Conservation (phyloP, 1,140 invertebrate species). For the Rhysida immarginata region DNA sequence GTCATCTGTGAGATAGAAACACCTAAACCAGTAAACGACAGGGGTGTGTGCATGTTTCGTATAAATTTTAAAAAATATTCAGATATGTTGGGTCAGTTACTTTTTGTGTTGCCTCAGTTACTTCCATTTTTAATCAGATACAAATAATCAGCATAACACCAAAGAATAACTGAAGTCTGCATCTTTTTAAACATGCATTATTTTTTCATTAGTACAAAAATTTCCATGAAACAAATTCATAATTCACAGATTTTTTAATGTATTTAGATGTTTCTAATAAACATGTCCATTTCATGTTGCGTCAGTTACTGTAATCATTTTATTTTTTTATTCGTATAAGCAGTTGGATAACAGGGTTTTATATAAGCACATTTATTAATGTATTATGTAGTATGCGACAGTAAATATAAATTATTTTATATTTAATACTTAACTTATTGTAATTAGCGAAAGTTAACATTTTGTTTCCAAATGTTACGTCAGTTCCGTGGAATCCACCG, state of each 20-base stretch:
- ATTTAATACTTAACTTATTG: slow-evolving; percentile 1
- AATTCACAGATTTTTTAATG: neutral
- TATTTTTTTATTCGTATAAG: neutral
- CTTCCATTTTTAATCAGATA: neutral
- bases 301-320: neutral
- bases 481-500: slow-evolving; percentile 55
- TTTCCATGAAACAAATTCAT: neutral
- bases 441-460: neutral
- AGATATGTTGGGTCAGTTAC: neutral
- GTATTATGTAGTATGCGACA: slow-evolving; percentile 7
- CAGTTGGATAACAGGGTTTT: neutral
- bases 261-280: neutral
- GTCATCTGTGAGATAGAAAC: neutral
- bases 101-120: neutral
- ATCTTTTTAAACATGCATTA: neutral
- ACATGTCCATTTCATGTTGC: neutral
- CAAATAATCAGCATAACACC: neutral
- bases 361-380: slow-evolving; percentile 10
- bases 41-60: neutral
- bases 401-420: slow-evolving; percentile 9
- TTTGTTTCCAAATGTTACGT: slow-evolving; percentile 57
- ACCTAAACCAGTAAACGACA: neutral
- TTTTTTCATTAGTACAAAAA: neutral
- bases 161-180: neutral
- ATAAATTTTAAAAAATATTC: neutral